Evolutionary conservation across 2,797 vertebrate genomes (phyloP).

Genomic region (Mormyrops boulengeri): DNA sequence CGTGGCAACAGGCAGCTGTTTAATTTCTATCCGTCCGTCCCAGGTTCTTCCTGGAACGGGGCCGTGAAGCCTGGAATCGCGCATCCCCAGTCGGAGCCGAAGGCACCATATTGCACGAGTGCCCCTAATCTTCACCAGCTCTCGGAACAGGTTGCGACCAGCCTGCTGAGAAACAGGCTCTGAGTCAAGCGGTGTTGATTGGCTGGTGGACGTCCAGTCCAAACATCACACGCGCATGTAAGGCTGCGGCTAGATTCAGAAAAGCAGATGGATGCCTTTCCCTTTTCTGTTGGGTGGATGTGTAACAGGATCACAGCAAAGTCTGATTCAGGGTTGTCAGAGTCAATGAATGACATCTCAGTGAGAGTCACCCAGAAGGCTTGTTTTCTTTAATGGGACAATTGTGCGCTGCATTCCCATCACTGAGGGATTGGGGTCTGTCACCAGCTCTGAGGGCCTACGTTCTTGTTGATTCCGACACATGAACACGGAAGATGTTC

Average conservation of each 20-base stretch:
- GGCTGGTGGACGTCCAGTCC: constrained; percentile 17
- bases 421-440: neutral
- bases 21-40: neutral
- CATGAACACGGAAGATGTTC: neutral
- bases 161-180: neutral
- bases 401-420: neutral
- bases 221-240: constrained; percentile 1
- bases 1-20: constrained; percentile 54
- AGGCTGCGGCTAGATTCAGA: neutral
- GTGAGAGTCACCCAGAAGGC: neutral
- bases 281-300: constrained; percentile 31
- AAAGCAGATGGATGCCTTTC: constrained; percentile 23
- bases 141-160: neutral
- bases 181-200: neutral
- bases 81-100: no score
- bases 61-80: neutral
- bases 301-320: constrained; percentile 36
- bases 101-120: constrained; percentile 15
- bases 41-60: neutral
- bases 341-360: constrained; percentile 35
- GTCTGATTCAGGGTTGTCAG: constrained; percentile 59
- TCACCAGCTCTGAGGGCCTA: neutral
- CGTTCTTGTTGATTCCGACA: neutral
- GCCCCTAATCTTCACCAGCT: neutral
- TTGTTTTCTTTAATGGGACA: neutral